Evolutionary conservation across 2,797 vertebrate genomes (phyloP).

Genomic region (Hippocampus kuda): DNA sequence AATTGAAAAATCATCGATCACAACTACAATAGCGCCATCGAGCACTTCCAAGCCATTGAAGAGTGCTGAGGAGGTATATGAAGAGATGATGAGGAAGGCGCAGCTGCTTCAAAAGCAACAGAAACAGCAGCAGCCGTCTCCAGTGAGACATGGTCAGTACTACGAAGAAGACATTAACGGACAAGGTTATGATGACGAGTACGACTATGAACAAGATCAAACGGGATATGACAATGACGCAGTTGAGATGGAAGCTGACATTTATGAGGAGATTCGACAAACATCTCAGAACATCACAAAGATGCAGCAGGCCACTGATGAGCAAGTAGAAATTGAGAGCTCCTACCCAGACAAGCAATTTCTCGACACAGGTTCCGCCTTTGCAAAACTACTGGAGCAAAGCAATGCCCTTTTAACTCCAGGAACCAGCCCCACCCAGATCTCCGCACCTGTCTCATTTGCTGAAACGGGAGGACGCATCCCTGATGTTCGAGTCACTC

Average conservation of each 20-base stretch:
- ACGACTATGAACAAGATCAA: conserved; percentile 70
- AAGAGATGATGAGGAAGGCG: conserved; percentile 98
- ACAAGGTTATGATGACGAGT: conserved; percentile 77
- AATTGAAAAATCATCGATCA: conserved; percentile 72
- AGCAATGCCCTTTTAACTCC: conserved; percentile 88
- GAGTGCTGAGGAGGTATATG: conserved; percentile 95
- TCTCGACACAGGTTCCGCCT: conserved; percentile 83
- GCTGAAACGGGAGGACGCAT: conserved; percentile 73
- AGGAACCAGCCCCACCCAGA: conserved; percentile 93
- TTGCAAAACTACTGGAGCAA: conserved; percentile 86
- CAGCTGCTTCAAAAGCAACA: conserved; percentile 88
- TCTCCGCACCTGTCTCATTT: conserved; percentile 90
- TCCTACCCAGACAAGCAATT: conserved; percentile 79
- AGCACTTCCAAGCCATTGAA: conserved; percentile 84
- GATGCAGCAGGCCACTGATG: conserved; percentile 68
- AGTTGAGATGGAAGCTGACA: conserved; percentile 67
- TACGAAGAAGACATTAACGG: conserved; percentile 68
- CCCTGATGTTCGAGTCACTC: conserved; percentile 89
- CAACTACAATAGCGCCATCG: conserved; percentile 61
- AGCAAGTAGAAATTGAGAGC: conserved; percentile 67
- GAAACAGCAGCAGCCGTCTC: conserved; percentile 64
- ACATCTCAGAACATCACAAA: conserved; percentile 76
- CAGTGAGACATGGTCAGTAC: conserved; percentile 53
- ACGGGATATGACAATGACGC: conserved; percentile 65
- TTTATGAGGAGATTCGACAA: conserved; percentile 90